phyloP scores from a whole-genome alignment of 2,888 invertebrate species.

The Frankliniella intonsa region DNA sequence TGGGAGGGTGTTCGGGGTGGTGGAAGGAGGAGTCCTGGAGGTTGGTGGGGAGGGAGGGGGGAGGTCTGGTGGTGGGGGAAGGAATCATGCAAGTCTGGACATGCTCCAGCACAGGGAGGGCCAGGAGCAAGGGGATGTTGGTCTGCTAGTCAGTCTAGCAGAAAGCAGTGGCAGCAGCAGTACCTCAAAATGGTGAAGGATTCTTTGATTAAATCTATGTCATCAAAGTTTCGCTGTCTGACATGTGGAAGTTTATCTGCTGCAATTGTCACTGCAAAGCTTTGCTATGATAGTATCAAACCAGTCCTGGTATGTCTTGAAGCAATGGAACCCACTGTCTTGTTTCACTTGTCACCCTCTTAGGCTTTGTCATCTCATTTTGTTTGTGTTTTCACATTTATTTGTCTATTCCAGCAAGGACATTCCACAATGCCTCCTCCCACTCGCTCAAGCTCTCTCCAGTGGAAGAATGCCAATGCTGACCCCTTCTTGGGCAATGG shows the following conservation, averaged over 20 bases:
- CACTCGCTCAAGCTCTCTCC: background rate
- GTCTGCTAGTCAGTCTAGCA: background rate
- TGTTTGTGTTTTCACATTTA: background rate
- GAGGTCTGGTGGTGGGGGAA: background rate
- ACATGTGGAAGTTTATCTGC: background rate
- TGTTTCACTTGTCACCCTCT: background rate
- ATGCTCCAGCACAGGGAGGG: too few relatives aligned
- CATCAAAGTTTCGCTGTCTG: background rate
- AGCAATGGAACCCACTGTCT: background rate
- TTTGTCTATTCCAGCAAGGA: background rate
- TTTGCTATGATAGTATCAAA: background rate
- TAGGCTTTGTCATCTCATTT: background rate
- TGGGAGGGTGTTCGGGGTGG: background rate
- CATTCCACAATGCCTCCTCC: background rate
- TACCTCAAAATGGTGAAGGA: background rate
- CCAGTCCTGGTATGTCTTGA: background rate
- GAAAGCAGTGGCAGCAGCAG: background rate
- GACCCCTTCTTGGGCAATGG: background rate
- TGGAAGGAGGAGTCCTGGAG: background rate
- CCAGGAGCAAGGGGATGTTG: background rate
- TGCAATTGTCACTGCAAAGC: background rate
- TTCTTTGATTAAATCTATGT: background rate
- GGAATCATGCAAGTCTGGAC: background rate
- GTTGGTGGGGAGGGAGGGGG: background rate
- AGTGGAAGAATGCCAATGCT: background rate